Percentiles rank a stretch among this genome's conserved stretches.
Evolutionary conservation across 2,113 vertebrate genomes (phyloP).

Genomic region (Microcebus griseorufus): DNA sequence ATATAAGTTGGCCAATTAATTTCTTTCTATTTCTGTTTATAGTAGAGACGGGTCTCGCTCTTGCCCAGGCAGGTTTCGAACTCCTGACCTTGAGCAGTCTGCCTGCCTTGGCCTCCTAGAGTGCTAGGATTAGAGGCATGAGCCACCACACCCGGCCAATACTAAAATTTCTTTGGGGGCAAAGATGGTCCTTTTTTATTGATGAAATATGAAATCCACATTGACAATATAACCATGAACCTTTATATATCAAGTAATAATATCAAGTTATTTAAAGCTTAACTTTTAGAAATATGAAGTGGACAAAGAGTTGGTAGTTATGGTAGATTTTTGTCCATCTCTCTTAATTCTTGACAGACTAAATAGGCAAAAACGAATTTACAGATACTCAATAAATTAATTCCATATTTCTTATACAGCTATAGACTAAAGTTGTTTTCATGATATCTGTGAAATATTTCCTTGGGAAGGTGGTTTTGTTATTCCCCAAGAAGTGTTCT

Average conservation of each 20-base stretch:
- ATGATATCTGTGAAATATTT: neutral
- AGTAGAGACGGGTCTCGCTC: no score
- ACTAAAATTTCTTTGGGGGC: neutral
- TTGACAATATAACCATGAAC: neutral
- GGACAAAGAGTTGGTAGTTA: neutral
- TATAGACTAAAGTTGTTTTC: neutral
- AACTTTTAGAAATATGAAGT: neutral
- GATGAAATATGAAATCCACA: neutral
- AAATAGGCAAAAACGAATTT: neutral
- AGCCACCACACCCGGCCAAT: neutral
- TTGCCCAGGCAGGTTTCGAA: no score
- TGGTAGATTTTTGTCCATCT: neutral
- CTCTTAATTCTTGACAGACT: neutral
- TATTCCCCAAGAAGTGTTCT: neutral
- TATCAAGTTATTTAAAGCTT: neutral
- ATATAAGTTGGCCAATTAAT: no score
- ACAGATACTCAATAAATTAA: neutral
- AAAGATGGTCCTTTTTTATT: neutral
- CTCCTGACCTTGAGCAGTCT: no score
- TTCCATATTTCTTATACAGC: neutral
- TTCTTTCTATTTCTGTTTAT: no score
- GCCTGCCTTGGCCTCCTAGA: no score
- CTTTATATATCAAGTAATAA: neutral
- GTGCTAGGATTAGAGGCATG: no score
- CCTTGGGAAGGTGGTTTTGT: neutral